Base-by-base conservation (phyloP, 2,888 invertebrate genomes). In the Macrosoma leucophasiata region DNA sequence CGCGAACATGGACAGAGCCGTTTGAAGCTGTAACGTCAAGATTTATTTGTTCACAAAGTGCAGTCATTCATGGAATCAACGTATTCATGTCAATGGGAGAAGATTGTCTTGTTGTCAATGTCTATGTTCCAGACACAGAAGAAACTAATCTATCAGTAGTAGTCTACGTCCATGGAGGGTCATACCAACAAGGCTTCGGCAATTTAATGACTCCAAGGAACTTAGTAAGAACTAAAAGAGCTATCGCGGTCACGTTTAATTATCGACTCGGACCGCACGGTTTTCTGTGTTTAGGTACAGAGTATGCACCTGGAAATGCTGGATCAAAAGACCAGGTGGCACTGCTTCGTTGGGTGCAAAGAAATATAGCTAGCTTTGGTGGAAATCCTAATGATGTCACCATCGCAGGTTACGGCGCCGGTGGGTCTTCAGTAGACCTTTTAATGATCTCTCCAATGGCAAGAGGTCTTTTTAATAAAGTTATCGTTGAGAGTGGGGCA, bases 101-200 rank as follows among this genome's bases (percentile, higher is more conserved):
- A 31, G 46, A 60, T 25, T 58, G 55, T 30, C 44, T 60, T 1
- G 39, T 59, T 11, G 50, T 47, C 6, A 56, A 53, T 9, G 26
- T 60, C 4, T 53, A 47, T 28, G 47, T 56, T 1, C 58, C 58
- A 4, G 40, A 54, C 10, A 52, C 50, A 2, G 28, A 42, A 4
- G 29, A 41, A 19, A 43, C 30, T 0, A 47, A 49, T 15, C 33
- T 55, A 9, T 70, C 82, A 1, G 82, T 82, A 1, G 41, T 79
- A 25, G 69, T 82, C n/a, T 52, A 60, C 19, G 54, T 84, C 1
- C 84, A 82, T 28, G 81, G 81, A 11, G 82, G 84, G 3, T 74
- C 61, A 3, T 81, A 66, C 32, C 58, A 68, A 44, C 28, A 55
- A 1, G 77, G 74, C 3, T 52, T 39, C 20, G 72, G 76, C 2